Evolutionary conservation across 2,797 vertebrate species (phyloP).

Genomic region (Leptoclinus maculatus): DNA sequence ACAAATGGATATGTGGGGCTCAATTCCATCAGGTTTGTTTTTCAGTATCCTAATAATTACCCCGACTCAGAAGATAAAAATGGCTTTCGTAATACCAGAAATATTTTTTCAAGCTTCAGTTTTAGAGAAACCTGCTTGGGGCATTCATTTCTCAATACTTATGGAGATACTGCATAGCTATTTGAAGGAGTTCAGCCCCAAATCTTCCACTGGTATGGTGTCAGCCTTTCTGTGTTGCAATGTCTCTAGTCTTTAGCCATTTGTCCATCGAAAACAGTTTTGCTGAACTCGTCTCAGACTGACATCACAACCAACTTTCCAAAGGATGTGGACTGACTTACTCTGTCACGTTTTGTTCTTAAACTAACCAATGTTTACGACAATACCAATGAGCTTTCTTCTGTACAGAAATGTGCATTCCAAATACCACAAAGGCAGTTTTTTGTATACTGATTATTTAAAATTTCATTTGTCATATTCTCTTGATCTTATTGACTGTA

Average conservation of each 20-base stretch:
- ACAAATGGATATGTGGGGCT: slow-evolving; percentile 78
- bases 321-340: slow-evolving; percentile 82
- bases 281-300: slow-evolving; percentile 61
- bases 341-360: slow-evolving; percentile 80
- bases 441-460: slow-evolving; percentile 78
- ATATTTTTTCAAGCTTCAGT: slow-evolving; percentile 70
- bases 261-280: slow-evolving; percentile 65
- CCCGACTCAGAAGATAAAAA: slow-evolving; percentile 83
- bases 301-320: slow-evolving; percentile 81
- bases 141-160: slow-evolving; percentile 65
- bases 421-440: slow-evolving; percentile 88
- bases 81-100: slow-evolving; percentile 60
- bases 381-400: slow-evolving; percentile 91
- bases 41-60: slow-evolving; percentile 69
- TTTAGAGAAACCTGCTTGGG: slow-evolving; percentile 60
- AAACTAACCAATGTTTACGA: slow-evolving; percentile 90
- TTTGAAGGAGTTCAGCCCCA: slow-evolving; percentile 80
- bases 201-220: slow-evolving; percentile 64
- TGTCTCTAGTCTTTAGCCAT: slow-evolving; percentile 63
- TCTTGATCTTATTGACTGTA: slow-evolving; percentile 83
- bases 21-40: slow-evolving; percentile 78
- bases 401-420: slow-evolving; percentile 91
- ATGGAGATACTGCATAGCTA: slow-evolving; percentile 66
- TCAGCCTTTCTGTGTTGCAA: slow-evolving; percentile 70
- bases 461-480: slow-evolving; percentile 74